Percentiles rank a stretch among this genome's conserved stretches.
Conservation (phyloP, 2,888 invertebrate species). For the Epirrhoe tristata region DNA sequence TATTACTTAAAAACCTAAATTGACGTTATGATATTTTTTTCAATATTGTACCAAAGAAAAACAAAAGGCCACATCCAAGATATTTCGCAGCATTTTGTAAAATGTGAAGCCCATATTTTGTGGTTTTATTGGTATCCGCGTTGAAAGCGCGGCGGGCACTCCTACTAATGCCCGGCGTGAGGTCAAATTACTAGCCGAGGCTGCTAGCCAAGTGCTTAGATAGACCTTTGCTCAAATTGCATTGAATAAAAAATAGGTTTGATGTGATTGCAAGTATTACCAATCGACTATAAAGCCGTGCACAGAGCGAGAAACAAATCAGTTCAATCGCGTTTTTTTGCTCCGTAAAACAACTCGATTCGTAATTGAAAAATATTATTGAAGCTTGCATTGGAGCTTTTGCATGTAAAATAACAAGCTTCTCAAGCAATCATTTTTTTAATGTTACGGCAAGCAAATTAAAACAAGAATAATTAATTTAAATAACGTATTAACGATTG, state of each 20-base stretch:
- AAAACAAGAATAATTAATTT: conserved; percentile 42
- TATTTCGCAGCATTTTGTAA: conserved; percentile 63
- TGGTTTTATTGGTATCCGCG: conserved; percentile 71
- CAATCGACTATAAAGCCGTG: conserved; percentile 57
- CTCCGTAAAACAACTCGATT: conserved; percentile 41
- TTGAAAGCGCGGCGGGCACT: conserved; percentile 71
- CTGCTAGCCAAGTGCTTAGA: conserved; percentile 67
- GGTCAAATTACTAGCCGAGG: conserved; percentile 75
- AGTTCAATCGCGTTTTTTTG: conserved; percentile 38
- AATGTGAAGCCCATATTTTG: conserved; percentile 65
- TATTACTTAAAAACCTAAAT: no score
- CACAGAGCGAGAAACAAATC: conserved; percentile 38
- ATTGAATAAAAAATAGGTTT: conserved; percentile 66
- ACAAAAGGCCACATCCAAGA: conserved; percentile 63
- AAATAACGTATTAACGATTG: conserved; percentile 39
- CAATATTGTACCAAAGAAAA: conserved; percentile 3
- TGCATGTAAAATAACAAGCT: conserved; percentile 33
- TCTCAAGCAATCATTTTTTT: conserved; percentile 29
- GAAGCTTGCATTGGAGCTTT: conserved; percentile 26
- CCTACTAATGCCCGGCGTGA: conserved; percentile 72
- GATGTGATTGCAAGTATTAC: conserved; percentile 66
- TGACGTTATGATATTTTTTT: neutral
- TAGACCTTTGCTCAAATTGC: conserved; percentile 68
- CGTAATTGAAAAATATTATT: conserved; percentile 48
- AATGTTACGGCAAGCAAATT: conserved; percentile 42